Base-by-base conservation (phyloP, 2,797 vertebrate species). In the Lepilemur septentrionalis region DNA sequence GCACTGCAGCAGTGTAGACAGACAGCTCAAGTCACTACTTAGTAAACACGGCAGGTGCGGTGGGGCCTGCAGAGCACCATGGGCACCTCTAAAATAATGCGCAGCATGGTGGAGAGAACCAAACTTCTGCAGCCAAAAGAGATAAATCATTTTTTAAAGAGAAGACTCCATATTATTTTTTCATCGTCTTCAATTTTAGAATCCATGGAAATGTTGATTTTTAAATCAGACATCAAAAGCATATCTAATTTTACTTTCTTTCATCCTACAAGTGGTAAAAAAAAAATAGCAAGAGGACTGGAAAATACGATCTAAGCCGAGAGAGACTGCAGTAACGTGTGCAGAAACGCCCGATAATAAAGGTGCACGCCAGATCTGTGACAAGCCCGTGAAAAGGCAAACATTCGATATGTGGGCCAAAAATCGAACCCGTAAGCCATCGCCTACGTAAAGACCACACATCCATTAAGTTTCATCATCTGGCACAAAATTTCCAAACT, bases 201-300 rank as follows among this genome's bases (percentile, higher is more conserved):
- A 63, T 76, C 46, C 67, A 70, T 20, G 14, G 23, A 90, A 87
- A 94, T 43, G 12, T 1, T 75, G 17, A 65, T 69, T 96, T 80
- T 82, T 78, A 88, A 84, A 82, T 80, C 83, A 89, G 52, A 52
- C 13, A 59, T 63, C 72, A 95, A 88, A 15, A 59, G 41, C 52
- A 10, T 28, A 91, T 55, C 30, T 86, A 89, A 88, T 63, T 89
- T 76, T 80, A 65, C 43, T 75, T 91, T 35, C 20, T 46, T 86
- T 87, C 17, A 41, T 76, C 46, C 72, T 35, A 0, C 41, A 84
- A 72, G 12, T 59, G 43, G 43, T 57, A 6, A 65, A 87, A 93
- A 94, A 93, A 94, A 86, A 80, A 80, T 3, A 87, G 46, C n/a
- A 89, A 81, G 48, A 80, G n/a, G 18, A 90, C 20, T 96, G 23